Conservation (phyloP, 1,140 invertebrate genomes). For the Lordiphosa mommai region DNA sequence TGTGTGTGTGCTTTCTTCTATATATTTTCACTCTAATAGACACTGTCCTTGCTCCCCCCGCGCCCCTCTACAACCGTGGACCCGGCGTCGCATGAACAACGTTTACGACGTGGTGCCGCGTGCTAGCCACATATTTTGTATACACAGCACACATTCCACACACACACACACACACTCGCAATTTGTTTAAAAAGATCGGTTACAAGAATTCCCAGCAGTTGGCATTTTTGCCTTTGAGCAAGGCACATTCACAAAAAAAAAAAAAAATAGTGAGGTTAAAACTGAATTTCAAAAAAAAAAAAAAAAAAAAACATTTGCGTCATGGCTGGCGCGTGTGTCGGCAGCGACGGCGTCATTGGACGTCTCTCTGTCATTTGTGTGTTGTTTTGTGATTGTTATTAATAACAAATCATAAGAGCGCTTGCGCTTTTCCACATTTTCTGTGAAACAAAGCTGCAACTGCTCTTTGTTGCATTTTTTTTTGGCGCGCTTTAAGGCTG, state of each 20-base stretch:
- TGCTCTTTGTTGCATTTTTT: constrained; percentile 7
- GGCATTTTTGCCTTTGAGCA: no score
- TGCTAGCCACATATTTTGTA: no score
- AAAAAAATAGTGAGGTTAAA: constrained; percentile 51
- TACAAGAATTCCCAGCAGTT: no score
- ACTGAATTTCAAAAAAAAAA: constrained; percentile 35
- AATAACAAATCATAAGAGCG: constrained; percentile 9
- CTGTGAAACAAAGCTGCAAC: background rate
- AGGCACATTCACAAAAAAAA: background rate
- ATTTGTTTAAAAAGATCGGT: no score
- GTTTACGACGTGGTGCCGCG: no score
- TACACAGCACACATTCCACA: no score
- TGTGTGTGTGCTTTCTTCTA: no score
- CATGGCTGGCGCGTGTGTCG: constrained; percentile 54
- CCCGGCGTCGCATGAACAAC: no score
- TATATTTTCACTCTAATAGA: no score
- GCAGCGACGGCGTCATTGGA: constrained; percentile 17
- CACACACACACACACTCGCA: no score
- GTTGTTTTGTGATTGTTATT: constrained; percentile 17
- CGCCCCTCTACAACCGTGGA: no score
- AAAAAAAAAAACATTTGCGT: constrained; percentile 49
- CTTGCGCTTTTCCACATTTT: constrained; percentile 5
- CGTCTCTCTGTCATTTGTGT: background rate
- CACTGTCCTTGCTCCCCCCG: no score
- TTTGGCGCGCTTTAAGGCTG: constrained; percentile 45